Conservation (phyloP, 2,113 vertebrate genomes). For the Nyctibius bracteatus region DNA sequence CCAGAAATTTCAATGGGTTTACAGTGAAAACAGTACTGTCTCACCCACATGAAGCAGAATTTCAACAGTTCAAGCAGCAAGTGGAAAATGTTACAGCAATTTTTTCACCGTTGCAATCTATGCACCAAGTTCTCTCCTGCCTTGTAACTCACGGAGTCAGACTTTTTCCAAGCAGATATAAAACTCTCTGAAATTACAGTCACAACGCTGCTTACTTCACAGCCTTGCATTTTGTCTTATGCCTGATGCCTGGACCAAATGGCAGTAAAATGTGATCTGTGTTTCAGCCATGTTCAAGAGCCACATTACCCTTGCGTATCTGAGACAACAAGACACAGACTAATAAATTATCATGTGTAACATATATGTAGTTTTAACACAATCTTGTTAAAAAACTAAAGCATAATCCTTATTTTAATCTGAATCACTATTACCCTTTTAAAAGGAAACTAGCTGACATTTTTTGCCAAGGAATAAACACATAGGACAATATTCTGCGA, state of each 20-base stretch:
- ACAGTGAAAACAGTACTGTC: neutral
- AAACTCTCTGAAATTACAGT: neutral
- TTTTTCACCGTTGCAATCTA: neutral
- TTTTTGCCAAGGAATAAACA: neutral
- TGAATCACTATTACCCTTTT: neutral
- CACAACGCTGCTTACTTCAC: neutral
- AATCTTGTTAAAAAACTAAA: neutral
- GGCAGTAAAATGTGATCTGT: neutral
- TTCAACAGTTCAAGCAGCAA: neutral
- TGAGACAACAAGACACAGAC: neutral
- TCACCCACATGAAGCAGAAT: neutral
- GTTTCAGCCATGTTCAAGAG: neutral
- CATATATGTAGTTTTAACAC: neutral
- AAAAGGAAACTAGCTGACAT: neutral
- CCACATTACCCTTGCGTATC: neutral
- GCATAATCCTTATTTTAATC: neutral
- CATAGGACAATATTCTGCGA: neutral
- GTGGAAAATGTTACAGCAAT: neutral
- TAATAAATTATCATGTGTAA: neutral
- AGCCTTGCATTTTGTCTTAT: neutral
- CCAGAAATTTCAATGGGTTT: neutral
- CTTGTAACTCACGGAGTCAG: neutral
- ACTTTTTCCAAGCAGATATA: neutral
- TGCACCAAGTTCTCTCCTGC: neutral
- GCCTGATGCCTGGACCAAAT: neutral